A percentile compares a stretch with the other conserved stretches of the same genome.
Conservation (phyloP, 53 echinoderm and acorn worm species). For the Henricia sp. region DNA sequence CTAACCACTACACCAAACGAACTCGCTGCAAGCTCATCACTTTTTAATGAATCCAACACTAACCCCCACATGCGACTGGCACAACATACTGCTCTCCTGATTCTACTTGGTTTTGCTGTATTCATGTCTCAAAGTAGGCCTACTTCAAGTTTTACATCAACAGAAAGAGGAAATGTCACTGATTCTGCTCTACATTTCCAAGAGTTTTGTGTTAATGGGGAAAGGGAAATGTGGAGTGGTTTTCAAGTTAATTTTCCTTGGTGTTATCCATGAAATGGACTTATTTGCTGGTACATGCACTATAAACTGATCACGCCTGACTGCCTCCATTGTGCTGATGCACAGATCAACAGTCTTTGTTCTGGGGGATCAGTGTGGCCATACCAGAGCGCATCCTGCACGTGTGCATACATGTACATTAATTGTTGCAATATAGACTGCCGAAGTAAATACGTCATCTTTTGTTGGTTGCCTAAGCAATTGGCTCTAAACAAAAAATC, state of each 20-base stretch:
- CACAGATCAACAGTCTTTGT: neutral
- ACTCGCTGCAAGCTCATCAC: no score
- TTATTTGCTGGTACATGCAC: neutral
- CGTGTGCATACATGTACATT: no score
- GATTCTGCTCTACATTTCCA: slow-evolving; percentile 10
- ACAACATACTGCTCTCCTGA: neutral
- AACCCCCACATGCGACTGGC: no score
- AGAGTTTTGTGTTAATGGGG: neutral
- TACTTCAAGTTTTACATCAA: neutral
- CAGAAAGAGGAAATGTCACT: neutral
- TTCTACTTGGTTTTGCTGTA: neutral
- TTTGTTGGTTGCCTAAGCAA: no score
- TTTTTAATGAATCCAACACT: no score
- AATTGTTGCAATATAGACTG: no score
- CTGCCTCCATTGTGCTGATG: slow-evolving; percentile 4
- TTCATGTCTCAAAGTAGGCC: neutral
- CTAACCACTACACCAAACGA: no score
- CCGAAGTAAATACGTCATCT: no score
- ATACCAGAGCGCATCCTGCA: neutral
- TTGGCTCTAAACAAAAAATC: no score
- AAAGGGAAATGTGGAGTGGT: neutral
- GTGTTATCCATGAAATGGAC: neutral
- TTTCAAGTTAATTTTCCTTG: neutral
- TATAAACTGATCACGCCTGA: neutral
- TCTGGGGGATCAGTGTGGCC: neutral